Percentiles rank a stretch among this genome's conserved stretches.
Evolutionary conservation across 2,113 vertebrate genomes (phyloP).

Genomic region (Pseudopipra pipra): DNA sequence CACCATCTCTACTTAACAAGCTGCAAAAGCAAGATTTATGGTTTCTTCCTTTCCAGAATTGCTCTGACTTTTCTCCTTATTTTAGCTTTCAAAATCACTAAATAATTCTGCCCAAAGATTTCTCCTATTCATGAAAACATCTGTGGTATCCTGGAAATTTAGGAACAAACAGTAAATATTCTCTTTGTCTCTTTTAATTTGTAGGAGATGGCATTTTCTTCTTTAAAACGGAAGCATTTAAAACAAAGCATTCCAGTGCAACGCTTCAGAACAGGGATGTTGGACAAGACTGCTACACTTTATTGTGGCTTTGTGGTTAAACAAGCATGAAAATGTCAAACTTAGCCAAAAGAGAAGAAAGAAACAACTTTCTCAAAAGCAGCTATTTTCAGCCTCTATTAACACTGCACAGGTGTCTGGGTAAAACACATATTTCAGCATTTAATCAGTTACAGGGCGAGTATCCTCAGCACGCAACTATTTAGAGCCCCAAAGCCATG

Average conservation of each 20-base stretch:
- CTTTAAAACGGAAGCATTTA: neutral
- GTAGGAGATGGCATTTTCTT: neutral
- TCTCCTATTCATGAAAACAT: neutral
- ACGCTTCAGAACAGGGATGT: neutral
- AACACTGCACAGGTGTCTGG: neutral
- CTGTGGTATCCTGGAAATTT: neutral
- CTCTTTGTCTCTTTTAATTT: neutral
- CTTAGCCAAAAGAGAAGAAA: constrained; percentile 9
- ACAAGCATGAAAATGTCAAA: neutral
- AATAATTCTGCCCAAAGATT: neutral
- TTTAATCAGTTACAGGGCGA: neutral
- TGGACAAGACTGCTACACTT: constrained; percentile 22
- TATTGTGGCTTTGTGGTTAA: constrained; percentile 58
- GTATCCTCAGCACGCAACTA: neutral
- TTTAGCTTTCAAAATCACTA: neutral
- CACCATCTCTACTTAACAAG: neutral
- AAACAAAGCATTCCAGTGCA: constrained; percentile 27
- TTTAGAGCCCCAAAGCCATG: neutral
- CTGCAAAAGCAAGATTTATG: neutral
- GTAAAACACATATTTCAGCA: neutral
- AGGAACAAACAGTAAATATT: neutral
- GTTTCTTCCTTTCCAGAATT: neutral
- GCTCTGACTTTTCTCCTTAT: neutral
- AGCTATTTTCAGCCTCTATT: neutral
- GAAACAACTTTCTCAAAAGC: constrained; percentile 11